Evolutionary conservation across 2,888 invertebrate species (phyloP), one percentile per base, ranked within the genome.

Genomic region (Gymnosoma rotundatum): DNA sequence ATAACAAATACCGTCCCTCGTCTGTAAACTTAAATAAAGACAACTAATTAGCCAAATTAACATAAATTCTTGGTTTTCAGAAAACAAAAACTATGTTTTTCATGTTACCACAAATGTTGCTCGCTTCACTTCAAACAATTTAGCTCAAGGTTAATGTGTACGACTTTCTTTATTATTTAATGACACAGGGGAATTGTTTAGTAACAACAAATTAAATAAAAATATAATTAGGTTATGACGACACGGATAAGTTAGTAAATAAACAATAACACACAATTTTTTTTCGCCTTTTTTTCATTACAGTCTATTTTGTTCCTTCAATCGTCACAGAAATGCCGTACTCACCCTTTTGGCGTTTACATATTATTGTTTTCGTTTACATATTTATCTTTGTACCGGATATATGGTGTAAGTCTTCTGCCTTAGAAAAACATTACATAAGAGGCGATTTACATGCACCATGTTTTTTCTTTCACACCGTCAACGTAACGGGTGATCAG

Each of bases 391-490:
- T 72, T 80, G 52, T 86, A 12, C 83, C 83, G 42, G 73, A 79
- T 56, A 69, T 85, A 56, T 81, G 69, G 52, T 85, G 76, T 18
- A 58, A 52, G 20, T 73, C 78, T 5, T 74, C 81, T 5, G 50
- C n/a, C 0, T 58, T 78, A 21, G 85, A 82, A 4, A 86, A 86
- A 7, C 86, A 86, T n/a, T 89, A 89, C 45, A 83, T 87, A 20
- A 88, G 88, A 2, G 89, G 90, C 54, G 90, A 89, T 32, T 86
- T 89, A 0, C 89, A 90, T 73, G 87, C 87, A 0, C 92, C 92
- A 4, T 92, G 92, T 60, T 86, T 89, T 36, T 91, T 89, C 67
- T 89, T 89, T 50, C 90, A 92, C 45, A 89, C 92, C 1, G 91
- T 92, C 2, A 90, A 92, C 83, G 85, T 92, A 38, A 91, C 91